These are phyloP conservation scores for Phocides pigmalion DNA, from an alignment of 1,140 invertebrate species.

Conservation along the genomic window DNA sequence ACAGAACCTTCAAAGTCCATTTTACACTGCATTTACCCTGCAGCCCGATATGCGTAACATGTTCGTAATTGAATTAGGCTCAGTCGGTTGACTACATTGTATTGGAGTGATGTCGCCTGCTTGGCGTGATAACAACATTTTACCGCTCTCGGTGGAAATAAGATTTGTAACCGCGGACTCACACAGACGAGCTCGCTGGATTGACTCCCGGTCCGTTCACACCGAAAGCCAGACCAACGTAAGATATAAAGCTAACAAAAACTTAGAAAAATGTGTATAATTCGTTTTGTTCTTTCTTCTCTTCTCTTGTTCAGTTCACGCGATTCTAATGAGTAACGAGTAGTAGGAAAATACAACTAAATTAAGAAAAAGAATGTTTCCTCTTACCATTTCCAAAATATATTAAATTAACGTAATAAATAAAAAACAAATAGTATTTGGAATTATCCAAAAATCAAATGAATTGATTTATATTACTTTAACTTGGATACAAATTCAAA, in stretches of 20 bases:
- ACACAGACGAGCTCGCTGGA: constrained; percentile 11
- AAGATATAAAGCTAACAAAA: not conserved
- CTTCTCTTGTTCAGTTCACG: too few species aligned
- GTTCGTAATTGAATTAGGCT: not conserved
- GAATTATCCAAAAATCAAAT: too few species aligned
- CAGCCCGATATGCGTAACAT: not conserved
- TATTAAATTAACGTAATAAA: too few species aligned
- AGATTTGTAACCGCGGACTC: constrained; percentile 20
- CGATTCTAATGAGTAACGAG: too few species aligned
- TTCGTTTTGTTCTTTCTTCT: too few species aligned
- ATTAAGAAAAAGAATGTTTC: too few species aligned
- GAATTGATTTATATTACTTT: too few species aligned
- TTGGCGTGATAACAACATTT: constrained; percentile 18
- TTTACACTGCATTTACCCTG: not conserved
- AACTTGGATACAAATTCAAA: too few species aligned
- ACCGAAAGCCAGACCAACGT: not conserved
- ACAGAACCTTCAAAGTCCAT: not conserved
- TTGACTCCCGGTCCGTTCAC: not conserved
- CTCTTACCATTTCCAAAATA: too few species aligned
- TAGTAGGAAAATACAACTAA: too few species aligned
- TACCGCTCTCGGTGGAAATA: constrained; percentile 23
- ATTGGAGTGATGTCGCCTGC: constrained; percentile 2
- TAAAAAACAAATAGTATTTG: too few species aligned
- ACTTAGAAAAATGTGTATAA: too few species aligned
- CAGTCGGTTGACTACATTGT: constrained; percentile 13